Evolutionary conservation across 1,140 invertebrate species (phyloP).

Genomic region (Zophobas atratus): DNA sequence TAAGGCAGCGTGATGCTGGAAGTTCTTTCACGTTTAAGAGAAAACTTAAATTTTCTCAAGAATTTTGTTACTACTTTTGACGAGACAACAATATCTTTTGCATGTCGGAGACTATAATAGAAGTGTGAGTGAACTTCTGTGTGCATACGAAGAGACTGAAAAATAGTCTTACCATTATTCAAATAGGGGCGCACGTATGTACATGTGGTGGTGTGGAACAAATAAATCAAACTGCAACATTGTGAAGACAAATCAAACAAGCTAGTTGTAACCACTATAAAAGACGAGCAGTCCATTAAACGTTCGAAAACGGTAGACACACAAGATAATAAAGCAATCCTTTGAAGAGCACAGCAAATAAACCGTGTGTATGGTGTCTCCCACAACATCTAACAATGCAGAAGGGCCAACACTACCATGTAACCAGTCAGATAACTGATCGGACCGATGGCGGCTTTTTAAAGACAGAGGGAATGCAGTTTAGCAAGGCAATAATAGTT

Average conservation of each 20-base stretch:
- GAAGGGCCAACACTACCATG: conserved; percentile 28
- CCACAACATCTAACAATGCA: conserved; percentile 36
- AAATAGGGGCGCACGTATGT: too few relatives aligned
- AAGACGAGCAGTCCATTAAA: conserved; percentile 32
- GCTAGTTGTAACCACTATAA: conserved; percentile 38
- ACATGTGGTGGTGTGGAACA: background rate
- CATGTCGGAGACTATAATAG: too few relatives aligned
- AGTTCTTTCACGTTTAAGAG: too few relatives aligned
- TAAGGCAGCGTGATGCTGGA: too few relatives aligned
- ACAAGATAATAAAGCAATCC: conserved; percentile 40
- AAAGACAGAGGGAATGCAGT: conserved; percentile 52
- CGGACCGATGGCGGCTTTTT: conserved; percentile 53
- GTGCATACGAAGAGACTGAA: too few relatives aligned
- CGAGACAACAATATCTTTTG: too few relatives aligned
- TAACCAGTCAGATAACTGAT: conserved; percentile 52
- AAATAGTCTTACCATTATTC: too few relatives aligned
- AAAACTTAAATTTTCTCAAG: too few relatives aligned
- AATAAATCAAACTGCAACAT: conserved; percentile 26
- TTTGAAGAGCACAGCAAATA: conserved; percentile 34
- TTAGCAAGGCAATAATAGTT: conserved; percentile 57
- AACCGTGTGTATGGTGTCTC: conserved; percentile 30
- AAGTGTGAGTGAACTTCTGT: too few relatives aligned
- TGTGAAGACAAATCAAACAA: conserved; percentile 23
- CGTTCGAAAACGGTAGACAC: conserved; percentile 21
- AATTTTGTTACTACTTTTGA: too few relatives aligned